Conservation (phyloP, 2,888 invertebrate genomes). For the Rhagium mordax region DNA sequence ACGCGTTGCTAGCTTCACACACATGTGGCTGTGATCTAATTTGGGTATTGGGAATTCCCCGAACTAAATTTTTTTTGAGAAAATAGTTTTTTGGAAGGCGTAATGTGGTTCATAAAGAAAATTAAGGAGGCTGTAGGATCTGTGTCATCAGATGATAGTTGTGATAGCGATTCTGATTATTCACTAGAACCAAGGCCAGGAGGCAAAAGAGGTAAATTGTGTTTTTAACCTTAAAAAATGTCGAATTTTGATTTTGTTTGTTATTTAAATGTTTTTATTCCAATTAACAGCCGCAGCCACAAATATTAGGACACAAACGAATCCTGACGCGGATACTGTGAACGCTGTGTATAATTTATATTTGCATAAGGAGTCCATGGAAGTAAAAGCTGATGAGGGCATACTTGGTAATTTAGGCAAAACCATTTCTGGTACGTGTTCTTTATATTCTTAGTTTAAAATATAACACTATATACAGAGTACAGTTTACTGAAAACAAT, state of each 20-base stretch:
- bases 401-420: neutral
- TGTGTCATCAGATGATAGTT: constrained; percentile 14
- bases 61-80: neutral
- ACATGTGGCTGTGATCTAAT: no score
- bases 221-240: neutral
- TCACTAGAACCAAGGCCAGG: constrained; percentile 4
- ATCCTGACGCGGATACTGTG: neutral
- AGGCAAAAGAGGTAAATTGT: neutral
- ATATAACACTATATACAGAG: no score
- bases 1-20: no score
- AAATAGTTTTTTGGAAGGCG: neutral
- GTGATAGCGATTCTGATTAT: constrained; percentile 25
- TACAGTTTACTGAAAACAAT: no score
- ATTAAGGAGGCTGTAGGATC: constrained; percentile 2
- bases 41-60: constrained; percentile 16
- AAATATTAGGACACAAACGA: neutral
- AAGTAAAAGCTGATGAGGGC: neutral
- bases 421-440: no score
- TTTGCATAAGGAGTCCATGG: neutral
- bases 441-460: no score
- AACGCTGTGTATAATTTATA: neutral
- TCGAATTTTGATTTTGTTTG: neutral
- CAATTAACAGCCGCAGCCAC: neutral
- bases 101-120: neutral
- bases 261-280: neutral